Evolutionary conservation across 53 echinoderm and acorn worm genomes (phyloP), one percentile per base, ranked within the genome.

Genomic region (Stichopus horrens): DNA sequence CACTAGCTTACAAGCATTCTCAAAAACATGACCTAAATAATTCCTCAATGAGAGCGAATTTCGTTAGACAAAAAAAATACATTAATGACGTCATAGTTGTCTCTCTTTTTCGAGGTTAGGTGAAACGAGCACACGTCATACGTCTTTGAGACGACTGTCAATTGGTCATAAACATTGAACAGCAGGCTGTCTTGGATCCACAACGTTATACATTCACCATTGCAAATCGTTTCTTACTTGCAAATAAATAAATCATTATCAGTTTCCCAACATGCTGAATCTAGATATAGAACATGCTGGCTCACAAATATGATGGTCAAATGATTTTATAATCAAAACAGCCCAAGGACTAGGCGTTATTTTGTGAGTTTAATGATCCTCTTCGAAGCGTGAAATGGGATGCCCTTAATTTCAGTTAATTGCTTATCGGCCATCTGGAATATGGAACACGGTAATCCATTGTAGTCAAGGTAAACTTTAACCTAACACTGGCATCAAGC

Each of bases 341-440:
- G 18, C 71, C 14, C 19, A 37, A 37, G 18, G 71, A 71, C 71
- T 16, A n/a, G 71, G 19, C 18, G 71, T 71, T 71, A 71, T 18
- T 20, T 20, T 71, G 71, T 71, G 71, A 7, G 71, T 71, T 71
- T 71, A 18, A 71, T 71, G 19, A 71, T 19, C 71, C 71, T 71
- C 71, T 71, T 71, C 71, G 71, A 71, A 71, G 71, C 71, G 71
- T 71, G 18, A 71, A 71, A 71, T 71, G 71, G 16, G 63, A 10
- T 13, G 16, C 63, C 16, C 63, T 63, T 63, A 63, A 63, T 16
- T 63, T 63, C 6, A 71, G 18, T 71, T 71, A 71, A 18, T 71
- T 71, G 19, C 71, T n/a, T 63, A 13, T 63, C 63, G 16, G 63
- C 63, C 63, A 63, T 63, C 63, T 63, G 63, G 63, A 63, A 63